A percentile compares a stretch with the other conserved stretches of the same genome.
phyloP scores from a whole-genome alignment of 2,888 invertebrate genomes.

The Thecocarcelia acutangulata region DNA sequence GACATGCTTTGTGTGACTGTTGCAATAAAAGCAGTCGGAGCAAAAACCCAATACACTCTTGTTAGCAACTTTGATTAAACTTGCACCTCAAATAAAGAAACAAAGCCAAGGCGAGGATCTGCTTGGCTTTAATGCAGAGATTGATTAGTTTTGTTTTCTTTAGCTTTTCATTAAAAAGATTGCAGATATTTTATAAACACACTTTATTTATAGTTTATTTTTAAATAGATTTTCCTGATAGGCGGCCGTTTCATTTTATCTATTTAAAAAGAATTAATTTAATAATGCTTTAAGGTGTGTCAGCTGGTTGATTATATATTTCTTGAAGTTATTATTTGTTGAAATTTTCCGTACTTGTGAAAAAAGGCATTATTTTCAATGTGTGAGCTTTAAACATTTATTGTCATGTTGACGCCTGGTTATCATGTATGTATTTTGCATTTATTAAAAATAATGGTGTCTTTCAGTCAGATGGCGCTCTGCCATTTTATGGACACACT shows the following conservation, averaged over 20 bases:
- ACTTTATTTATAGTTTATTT: constrained; percentile 31
- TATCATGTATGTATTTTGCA: constrained; percentile 65
- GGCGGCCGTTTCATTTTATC: constrained; percentile 24
- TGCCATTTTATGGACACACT: constrained; percentile 19
- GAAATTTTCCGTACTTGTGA: neutral
- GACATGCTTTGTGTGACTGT: neutral
- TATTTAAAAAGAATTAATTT: constrained; percentile 28
- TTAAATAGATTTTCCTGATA: constrained; percentile 15
- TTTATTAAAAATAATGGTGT: constrained; percentile 58
- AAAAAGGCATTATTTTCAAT: constrained; percentile 20
- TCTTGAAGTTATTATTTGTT: constrained; percentile 7
- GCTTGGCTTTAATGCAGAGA: neutral
- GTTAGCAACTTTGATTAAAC: constrained; percentile 65
- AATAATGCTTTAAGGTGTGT: constrained; percentile 56
- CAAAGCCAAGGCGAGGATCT: neutral
- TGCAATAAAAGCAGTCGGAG: constrained; percentile 5
- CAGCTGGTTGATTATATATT: constrained; percentile 50
- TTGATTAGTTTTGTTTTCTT: constrained; percentile 20
- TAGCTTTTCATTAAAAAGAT: constrained; percentile 45
- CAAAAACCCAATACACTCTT: constrained; percentile 23
- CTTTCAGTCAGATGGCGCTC: constrained; percentile 48
- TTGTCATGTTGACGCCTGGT: constrained; percentile 66
- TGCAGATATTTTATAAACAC: constrained; percentile 59
- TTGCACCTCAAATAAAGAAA: constrained; percentile 49
- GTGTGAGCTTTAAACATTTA: constrained; percentile 54